phyloP scores from a whole-genome alignment of 2,888 invertebrate species.

The Cheilosia vernalis region DNA sequence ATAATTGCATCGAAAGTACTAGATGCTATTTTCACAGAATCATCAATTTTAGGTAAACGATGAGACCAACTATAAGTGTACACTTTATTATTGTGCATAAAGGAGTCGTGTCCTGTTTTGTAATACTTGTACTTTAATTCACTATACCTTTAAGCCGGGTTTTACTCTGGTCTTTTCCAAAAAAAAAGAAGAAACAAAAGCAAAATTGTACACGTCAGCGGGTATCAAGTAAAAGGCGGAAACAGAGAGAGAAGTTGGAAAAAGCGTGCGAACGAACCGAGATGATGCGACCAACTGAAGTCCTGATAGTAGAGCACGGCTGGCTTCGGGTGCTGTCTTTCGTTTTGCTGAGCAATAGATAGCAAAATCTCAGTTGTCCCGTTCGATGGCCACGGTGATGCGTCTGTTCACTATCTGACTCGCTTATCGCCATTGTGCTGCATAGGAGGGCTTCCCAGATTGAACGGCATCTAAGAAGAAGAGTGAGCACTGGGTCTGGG shows the following conservation, averaged over 20 bases:
- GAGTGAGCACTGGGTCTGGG: conserved; percentile 32
- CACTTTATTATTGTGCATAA: neutral
- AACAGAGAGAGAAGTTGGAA: conserved; percentile 44
- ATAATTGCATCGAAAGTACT: conserved; percentile 67
- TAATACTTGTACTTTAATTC: conserved; percentile 9
- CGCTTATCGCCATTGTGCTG: conserved; percentile 57
- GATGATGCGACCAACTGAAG: conserved; percentile 74
- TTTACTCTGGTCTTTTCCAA: conserved; percentile 42
- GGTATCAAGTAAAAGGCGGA: neutral
- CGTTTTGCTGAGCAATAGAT: conserved; percentile 59
- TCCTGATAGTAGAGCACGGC: conserved; percentile 58
- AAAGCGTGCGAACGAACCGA: conserved; percentile 74
- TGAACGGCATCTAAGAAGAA: conserved; percentile 41
- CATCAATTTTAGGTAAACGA: conserved; percentile 55
- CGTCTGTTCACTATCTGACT: conserved; percentile 59
- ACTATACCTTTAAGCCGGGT: conserved; percentile 42
- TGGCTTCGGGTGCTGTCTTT: conserved; percentile 16
- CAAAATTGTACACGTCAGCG: conserved; percentile 47
- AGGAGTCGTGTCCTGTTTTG: conserved; percentile 6
- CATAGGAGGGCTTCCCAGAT: conserved; percentile 39
- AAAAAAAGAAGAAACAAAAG: conserved; percentile 30
- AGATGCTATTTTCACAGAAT: conserved; percentile 57
- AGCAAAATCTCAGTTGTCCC: conserved; percentile 62
- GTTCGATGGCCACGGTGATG: conserved; percentile 52
- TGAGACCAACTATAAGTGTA: conserved; percentile 2